phyloP scores from a whole-genome alignment of 2,888 invertebrate genomes.

The Reticulitermes lucifugus region DNA sequence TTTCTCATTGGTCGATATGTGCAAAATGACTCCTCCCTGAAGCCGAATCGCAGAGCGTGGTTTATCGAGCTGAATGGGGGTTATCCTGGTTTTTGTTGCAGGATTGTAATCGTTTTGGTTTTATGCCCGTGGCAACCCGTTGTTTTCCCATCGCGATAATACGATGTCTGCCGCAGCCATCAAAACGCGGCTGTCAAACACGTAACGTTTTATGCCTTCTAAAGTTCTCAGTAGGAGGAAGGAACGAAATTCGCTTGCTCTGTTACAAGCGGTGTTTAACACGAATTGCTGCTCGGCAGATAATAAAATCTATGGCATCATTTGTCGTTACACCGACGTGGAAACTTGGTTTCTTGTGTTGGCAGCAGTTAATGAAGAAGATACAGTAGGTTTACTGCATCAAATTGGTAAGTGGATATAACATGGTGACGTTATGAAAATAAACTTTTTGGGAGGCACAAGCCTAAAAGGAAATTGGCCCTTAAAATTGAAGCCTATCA shows the following conservation, averaged over 20 bases:
- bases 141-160: slow-evolving; percentile 19
- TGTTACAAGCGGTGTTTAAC: background rate
- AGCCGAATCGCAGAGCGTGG: slow-evolving; percentile 17
- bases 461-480: too few relatives aligned
- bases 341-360: too few relatives aligned
- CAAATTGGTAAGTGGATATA: too few relatives aligned
- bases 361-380: too few relatives aligned
- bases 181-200: background rate
- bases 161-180: background rate
- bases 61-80: slow-evolving; percentile 17
- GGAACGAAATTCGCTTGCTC: background rate
- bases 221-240: background rate
- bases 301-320: background rate
- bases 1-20: slow-evolving; percentile 33
- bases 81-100: background rate
- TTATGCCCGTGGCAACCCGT: slow-evolving; percentile 28
- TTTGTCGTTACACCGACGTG: too few relatives aligned
- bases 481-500: too few relatives aligned
- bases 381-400: too few relatives aligned
- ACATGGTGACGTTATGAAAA: too few relatives aligned
- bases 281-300: background rate
- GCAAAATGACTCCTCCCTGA: slow-evolving; percentile 19
- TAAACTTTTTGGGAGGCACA: too few relatives aligned
- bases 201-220: background rate
- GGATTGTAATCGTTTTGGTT: slow-evolving; percentile 3